Evolutionary conservation across 2,888 invertebrate genomes (phyloP).

Genomic region (Phorcus lineatus): DNA sequence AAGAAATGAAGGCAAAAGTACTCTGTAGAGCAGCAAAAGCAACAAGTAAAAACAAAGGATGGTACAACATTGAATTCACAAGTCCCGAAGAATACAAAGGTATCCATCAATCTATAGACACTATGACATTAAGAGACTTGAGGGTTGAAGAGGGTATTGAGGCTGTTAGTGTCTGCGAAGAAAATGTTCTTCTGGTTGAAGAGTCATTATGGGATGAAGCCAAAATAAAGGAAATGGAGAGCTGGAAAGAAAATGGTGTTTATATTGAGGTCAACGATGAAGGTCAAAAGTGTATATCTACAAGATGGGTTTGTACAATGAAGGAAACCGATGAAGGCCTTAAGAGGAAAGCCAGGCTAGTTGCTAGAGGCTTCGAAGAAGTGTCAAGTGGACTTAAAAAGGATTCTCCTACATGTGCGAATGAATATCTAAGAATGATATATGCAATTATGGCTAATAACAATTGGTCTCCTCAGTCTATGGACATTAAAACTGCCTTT

Average conservation of each 20-base stretch:
- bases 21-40: conserved; percentile 34
- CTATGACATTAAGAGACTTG: neutral
- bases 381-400: neutral
- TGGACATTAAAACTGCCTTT: too few relatives aligned
- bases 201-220: neutral
- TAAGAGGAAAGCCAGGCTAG: conserved; percentile 27
- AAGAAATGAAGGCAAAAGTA: neutral
- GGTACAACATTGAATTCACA: conserved; percentile 29
- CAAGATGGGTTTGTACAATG: conserved; percentile 27
- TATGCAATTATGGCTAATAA: too few relatives aligned
- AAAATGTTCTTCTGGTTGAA: neutral
- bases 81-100: neutral
- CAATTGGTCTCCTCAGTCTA: too few relatives aligned
- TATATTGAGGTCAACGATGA: neutral
- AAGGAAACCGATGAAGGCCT: conserved; percentile 5
- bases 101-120: neutral
- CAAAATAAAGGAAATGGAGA: neutral
- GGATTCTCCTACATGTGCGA: too few relatives aligned
- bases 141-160: neutral
- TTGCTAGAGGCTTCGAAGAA: conserved; percentile 31
- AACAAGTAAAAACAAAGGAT: conserved; percentile 35
- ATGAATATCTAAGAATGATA: too few relatives aligned
- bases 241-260: conserved; percentile 5
- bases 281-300: conserved; percentile 14
- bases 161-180: neutral